Conservation (phyloP, 2,113 vertebrate genomes). For the Protobothrops mucrosquamatus region DNA sequence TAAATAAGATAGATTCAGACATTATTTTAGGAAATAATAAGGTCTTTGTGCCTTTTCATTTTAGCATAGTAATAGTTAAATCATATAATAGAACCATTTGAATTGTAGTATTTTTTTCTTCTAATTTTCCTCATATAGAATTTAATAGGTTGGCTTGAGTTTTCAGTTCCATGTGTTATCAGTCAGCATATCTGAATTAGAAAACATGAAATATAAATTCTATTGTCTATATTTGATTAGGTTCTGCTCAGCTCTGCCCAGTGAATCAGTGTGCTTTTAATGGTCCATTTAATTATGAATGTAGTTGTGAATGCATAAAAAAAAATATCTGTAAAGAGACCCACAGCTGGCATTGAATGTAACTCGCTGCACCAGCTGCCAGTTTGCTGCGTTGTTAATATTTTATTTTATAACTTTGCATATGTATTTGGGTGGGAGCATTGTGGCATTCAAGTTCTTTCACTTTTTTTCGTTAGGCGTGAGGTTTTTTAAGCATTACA, state of each 20-base stretch:
- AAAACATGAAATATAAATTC: conserved; percentile 14
- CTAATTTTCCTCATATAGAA: conserved; percentile 1
- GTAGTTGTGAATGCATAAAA: conserved; percentile 50
- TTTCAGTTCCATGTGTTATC: background rate
- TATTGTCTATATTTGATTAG: conserved; percentile 33
- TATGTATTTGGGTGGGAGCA: conserved; percentile 60
- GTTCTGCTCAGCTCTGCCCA: conserved; percentile 22
- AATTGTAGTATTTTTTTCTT: background rate
- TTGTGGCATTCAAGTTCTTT: conserved; percentile 53
- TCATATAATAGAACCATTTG: background rate
- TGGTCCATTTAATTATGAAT: conserved; percentile 48
- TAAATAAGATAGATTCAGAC: background rate
- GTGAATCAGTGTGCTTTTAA: conserved; percentile 49
- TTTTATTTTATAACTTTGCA: conserved; percentile 67
- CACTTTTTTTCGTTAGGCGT: conserved; percentile 48
- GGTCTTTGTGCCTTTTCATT: background rate
- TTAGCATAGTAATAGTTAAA: background rate
- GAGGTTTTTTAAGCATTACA: conserved; percentile 46
- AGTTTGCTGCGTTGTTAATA: conserved; percentile 58
- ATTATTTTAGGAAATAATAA: background rate
- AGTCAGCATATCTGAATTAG: conserved; percentile 33
- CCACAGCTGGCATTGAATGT: conserved; percentile 51
- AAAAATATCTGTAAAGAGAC: conserved; percentile 42
- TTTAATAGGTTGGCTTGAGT: conserved; percentile 42
- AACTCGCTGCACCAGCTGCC: conserved; percentile 47